These are phyloP conservation scores for Pristionchus fissidentatus DNA, from an alignment of 2,888 invertebrate species.

Conservation along the genomic window DNA sequence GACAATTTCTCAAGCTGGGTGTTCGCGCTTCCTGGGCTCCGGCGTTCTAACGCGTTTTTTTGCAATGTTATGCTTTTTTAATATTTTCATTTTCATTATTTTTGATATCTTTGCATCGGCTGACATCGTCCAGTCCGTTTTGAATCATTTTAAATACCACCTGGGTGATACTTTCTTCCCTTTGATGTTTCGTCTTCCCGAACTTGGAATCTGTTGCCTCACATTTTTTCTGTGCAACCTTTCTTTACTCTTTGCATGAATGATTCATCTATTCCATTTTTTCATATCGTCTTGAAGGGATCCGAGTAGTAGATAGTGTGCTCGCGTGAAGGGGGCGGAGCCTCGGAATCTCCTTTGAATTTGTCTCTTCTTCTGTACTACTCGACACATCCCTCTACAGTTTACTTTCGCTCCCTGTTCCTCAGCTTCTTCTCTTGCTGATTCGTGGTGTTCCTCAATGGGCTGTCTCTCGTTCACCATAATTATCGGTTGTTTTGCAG, in stretches of 20 bases:
- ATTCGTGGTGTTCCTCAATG: background rate
- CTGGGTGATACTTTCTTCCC: background rate
- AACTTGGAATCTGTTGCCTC: background rate
- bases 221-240: background rate
- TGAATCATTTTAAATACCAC: background rate
- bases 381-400: background rate
- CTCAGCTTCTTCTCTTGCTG: background rate
- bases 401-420: background rate
- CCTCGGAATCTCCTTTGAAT: background rate
- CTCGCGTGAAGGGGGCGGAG: conserved; percentile 20
- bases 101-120: background rate
- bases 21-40: background rate
- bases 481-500: conserved; percentile 29
- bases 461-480: conserved; percentile 22
- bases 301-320: conserved; percentile 21
- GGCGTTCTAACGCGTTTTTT: background rate
- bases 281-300: conserved; percentile 10
- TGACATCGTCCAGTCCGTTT: background rate
- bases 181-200: conserved; percentile 3
- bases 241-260: background rate
- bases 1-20: background rate
- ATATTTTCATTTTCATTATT: background rate
- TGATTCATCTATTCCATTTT: conserved; percentile 2
- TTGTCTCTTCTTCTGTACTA: background rate
- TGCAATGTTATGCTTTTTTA: background rate